Base-by-base conservation (phyloP, 2,797 vertebrate genomes). In the Aselliscus stoliczkanus region DNA sequence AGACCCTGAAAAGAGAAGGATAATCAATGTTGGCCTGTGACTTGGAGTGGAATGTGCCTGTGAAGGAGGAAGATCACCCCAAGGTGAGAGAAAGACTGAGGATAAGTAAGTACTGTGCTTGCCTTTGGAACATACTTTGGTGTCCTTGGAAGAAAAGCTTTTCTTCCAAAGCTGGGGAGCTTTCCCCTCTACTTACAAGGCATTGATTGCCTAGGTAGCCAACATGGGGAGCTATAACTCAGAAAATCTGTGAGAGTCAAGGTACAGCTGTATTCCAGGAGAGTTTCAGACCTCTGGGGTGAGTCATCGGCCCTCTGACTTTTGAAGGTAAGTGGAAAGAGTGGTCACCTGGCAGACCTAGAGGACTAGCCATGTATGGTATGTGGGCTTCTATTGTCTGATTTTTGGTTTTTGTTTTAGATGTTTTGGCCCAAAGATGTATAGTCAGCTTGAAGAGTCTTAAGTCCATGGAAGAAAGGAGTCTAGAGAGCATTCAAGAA, bases 271-370 rank as follows among this genome's bases (percentile, higher is more conserved):
- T 67, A 47, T 0, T 88, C 25, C 58, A 85, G 39, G 27, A 83
- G 31, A 2, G 1, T 7, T 54, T 4, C 20, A 79, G 31, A 60
- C 2, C 4, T 11, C 34, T 21, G 12, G 12, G 7, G 1, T 25
- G 15, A n/a, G 29, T 27, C 44, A 50, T 37, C 21, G 37, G n/a
- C 29, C 58, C 4, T 69, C 58, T n/a, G 29, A 29, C 5, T 13
- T 52, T 69, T 52, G 27, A 83, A 90, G 52, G 34, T 54, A 4
- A 73, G 39, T 29, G 29, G 56, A 44, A 76, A 75, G 27, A 27
- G 7, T 18, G 23, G 29, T 52, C 42, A 15, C 25, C 47, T 67
- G 2, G 54, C 76, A 31, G 44, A 54, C 7, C 20, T 47, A 27
- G n/a, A 76, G 3, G 29, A 34, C 37, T 67, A 56, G 4, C 34